A percentile compares a stretch with the other conserved stretches of the same genome.
phyloP scores from a whole-genome alignment of 2,888 invertebrate species.

The Drosophila pseudotalamancana region DNA sequence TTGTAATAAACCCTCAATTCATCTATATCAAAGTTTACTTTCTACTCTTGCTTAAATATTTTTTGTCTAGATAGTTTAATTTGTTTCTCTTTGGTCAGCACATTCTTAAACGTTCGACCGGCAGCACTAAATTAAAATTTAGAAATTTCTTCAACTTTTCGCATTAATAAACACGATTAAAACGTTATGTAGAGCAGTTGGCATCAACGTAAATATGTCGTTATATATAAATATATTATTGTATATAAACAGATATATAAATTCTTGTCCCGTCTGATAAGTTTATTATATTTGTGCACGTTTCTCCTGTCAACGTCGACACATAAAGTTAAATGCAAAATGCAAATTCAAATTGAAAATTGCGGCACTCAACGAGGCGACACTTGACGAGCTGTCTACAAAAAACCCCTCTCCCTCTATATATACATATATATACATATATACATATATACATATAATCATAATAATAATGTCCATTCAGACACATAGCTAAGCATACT shows the following conservation, averaged over 20 bases:
- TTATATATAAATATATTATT: not conserved
- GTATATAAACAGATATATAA: too few species aligned
- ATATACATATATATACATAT: too few species aligned
- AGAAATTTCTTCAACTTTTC: not conserved
- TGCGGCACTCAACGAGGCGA: slow-evolving; percentile 51
- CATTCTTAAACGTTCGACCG: slow-evolving; percentile 3
- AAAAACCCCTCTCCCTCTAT: too few species aligned
- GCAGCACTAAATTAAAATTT: not conserved
- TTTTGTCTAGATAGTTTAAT: too few species aligned
- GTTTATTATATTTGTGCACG: slow-evolving; percentile 63
- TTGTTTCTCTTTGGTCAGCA: too few species aligned
- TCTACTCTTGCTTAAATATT: too few species aligned
- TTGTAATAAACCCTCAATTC: not conserved
- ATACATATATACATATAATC: slow-evolving; percentile 14
- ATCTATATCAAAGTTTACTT: not conserved
- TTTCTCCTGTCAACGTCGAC: slow-evolving; percentile 49
- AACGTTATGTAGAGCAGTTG: slow-evolving; percentile 3
- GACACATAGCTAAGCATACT: slow-evolving; percentile 21
- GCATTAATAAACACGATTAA: not conserved
- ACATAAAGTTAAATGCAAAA: slow-evolving; percentile 61
- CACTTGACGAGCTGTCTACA: slow-evolving; percentile 70
- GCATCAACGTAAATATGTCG: slow-evolving; percentile 17
- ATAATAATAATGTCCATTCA: slow-evolving; percentile 21
- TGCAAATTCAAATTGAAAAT: slow-evolving; percentile 71
- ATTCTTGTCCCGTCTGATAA: too few species aligned